Conservation (phyloP, 2,113 vertebrate genomes). For the Brienomyrus brachyistius region DNA sequence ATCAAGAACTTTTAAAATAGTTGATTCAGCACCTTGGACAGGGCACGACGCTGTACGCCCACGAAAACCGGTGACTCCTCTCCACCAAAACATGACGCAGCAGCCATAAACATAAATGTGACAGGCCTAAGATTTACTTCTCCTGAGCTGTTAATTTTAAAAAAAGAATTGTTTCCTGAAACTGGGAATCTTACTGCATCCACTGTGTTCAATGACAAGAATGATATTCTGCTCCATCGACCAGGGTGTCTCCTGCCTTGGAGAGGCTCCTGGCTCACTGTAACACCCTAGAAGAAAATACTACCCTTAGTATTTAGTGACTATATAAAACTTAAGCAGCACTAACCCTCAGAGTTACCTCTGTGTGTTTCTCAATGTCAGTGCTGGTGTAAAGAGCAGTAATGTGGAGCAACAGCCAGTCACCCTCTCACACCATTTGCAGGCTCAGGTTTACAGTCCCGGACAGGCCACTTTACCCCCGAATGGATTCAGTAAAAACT, state of each 20-base stretch:
- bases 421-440: background rate
- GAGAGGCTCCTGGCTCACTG: background rate
- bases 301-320: background rate
- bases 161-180: background rate
- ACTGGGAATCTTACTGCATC: background rate
- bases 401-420: background rate
- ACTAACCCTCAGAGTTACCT: background rate
- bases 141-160: background rate
- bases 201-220: background rate
- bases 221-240: background rate
- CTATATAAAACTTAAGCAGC: background rate
- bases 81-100: background rate
- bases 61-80: background rate
- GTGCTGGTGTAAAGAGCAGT: background rate
- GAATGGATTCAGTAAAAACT: constrained; percentile 6
- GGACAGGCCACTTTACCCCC: background rate
- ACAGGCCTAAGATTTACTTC: background rate
- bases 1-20: background rate
- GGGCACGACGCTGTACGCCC: background rate
- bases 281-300: background rate
- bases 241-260: background rate
- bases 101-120: background rate
- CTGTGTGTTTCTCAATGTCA: background rate
- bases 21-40: constrained; percentile 11
- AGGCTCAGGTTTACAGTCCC: background rate